These are phyloP conservation scores for Lordiphosa stackelbergi DNA, from an alignment of 1,140 invertebrate species.

Conservation along the genomic window DNA sequence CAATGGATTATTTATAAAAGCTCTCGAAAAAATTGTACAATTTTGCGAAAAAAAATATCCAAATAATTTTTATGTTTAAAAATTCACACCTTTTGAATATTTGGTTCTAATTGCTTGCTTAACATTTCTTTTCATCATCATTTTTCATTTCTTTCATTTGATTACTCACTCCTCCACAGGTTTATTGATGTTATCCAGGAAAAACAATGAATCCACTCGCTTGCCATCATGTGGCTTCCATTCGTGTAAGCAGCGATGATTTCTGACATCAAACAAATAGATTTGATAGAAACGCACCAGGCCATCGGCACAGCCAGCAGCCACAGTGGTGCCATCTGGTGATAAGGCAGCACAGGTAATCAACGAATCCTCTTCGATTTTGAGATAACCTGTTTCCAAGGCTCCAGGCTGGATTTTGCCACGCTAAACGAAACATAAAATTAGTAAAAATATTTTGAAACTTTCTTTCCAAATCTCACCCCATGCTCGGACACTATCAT, in stretches of 20 bases:
- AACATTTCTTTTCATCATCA: no score
- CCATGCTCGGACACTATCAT: slow-evolving; percentile 65
- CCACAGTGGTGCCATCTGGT: slow-evolving; percentile 94
- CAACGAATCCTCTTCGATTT: slow-evolving; percentile 84
- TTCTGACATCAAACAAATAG: slow-evolving; percentile 79
- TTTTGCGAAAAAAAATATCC: no score
- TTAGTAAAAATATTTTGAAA: neutral
- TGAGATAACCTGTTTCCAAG: slow-evolving; percentile 80
- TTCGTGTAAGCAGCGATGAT: slow-evolving; percentile 89
- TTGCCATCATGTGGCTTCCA: slow-evolving; percentile 94
- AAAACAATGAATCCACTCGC: slow-evolving; percentile 90
- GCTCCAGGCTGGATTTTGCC: slow-evolving; percentile 74
- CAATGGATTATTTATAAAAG: no score
- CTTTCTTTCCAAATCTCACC: slow-evolving; percentile 30
- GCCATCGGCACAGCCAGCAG: slow-evolving; percentile 91
- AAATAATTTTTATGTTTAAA: no score
- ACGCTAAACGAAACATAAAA: slow-evolving; percentile 29
- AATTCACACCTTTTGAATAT: no score
- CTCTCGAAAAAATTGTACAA: no score
- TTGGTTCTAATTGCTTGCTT: neutral
- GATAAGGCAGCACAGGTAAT: slow-evolving; percentile 93
- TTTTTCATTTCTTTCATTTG: neutral
- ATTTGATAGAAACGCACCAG: slow-evolving; percentile 95
- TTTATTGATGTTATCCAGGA: slow-evolving; percentile 93
- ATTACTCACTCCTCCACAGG: slow-evolving; percentile 87